Conservation (phyloP, 2,113 vertebrate species). For the Stercorarius parasiticus region DNA sequence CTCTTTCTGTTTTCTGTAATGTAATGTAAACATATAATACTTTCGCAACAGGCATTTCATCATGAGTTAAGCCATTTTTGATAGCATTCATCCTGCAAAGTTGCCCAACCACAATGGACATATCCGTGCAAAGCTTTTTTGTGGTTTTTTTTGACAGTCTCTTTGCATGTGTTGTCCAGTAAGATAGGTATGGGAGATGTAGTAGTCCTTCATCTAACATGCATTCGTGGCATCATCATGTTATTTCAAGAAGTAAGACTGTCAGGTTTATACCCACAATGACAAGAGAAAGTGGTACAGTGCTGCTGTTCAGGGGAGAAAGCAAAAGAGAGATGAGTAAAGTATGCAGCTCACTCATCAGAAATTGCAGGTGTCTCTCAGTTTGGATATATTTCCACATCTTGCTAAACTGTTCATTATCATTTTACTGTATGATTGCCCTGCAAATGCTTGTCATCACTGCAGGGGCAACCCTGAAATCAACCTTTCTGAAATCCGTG, state of each 20-base stretch:
- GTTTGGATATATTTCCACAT: slow-evolving; percentile 1
- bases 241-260: neutral
- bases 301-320: neutral
- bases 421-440: neutral
- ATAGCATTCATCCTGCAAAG: neutral
- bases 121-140: neutral
- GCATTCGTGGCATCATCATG: neutral
- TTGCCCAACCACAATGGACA: neutral
- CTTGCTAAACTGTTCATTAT: neutral
- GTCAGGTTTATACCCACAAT: neutral
- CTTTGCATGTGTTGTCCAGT: neutral
- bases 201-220: neutral
- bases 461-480: neutral
- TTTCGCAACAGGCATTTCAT: neutral
- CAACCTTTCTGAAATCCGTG: neutral
- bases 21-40: neutral
- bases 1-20: neutral
- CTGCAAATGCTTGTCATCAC: neutral
- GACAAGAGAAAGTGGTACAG: neutral
- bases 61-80: neutral
- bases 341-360: neutral
- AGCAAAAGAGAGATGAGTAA: neutral
- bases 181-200: neutral
- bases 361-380: neutral
- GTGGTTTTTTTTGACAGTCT: neutral